These are phyloP conservation scores for Procavia capensis DNA, from an alignment of 2,113 vertebrate genomes.

Conservation along the genomic window DNA sequence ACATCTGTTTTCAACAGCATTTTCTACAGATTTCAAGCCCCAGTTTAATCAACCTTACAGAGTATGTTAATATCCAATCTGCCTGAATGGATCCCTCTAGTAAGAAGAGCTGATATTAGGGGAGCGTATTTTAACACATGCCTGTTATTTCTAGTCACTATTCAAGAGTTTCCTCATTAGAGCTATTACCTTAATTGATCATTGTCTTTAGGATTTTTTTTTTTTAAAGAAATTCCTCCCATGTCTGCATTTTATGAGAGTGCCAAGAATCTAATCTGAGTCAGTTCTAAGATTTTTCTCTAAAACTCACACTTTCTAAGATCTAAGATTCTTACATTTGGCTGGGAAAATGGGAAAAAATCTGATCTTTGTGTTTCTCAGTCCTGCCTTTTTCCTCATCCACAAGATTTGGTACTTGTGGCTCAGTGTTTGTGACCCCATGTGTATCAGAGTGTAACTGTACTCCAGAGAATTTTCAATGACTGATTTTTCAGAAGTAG, in stretches of 20 bases:
- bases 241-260: background rate
- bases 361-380: background rate
- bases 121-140: slow-evolving; percentile 14
- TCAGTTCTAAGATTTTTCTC: slow-evolving; percentile 40
- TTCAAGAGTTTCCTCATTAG: slow-evolving; percentile 41
- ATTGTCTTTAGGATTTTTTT: background rate
- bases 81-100: slow-evolving; percentile 50
- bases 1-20: slow-evolving; percentile 46
- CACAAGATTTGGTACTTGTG: background rate
- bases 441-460: background rate
- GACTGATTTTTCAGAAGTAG: background rate
- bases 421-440: background rate
- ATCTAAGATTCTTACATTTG: slow-evolving; percentile 25
- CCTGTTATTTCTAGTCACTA: slow-evolving; percentile 60
- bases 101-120: slow-evolving; percentile 49
- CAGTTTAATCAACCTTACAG: slow-evolving; percentile 24
- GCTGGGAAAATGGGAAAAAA: background rate
- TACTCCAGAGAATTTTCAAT: background rate
- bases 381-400: background rate
- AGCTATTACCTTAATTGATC: slow-evolving; percentile 59
- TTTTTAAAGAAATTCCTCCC: background rate
- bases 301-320: slow-evolving; percentile 5
- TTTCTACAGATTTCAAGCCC: slow-evolving; percentile 46
- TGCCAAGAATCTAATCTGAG: slow-evolving; percentile 50
- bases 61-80: slow-evolving; percentile 27